Conservation (phyloP, 2,113 vertebrate species). For the Cranoglanis bouderius region DNA sequence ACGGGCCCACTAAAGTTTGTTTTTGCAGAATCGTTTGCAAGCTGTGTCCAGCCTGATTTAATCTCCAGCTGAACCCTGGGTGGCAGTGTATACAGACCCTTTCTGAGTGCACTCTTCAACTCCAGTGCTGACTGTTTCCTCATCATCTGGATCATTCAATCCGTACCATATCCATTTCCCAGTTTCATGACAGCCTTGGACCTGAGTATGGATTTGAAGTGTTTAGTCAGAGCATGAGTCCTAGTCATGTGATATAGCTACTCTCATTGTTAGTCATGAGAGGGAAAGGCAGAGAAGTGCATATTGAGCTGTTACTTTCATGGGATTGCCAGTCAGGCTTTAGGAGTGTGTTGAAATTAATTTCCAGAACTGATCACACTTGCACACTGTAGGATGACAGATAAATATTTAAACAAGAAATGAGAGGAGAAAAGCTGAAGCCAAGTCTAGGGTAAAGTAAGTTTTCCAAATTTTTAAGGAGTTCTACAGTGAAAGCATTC, state of each 20-base stretch:
- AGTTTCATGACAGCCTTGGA: not conserved
- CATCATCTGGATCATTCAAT: constrained; percentile 28
- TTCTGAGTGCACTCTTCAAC: constrained; percentile 16
- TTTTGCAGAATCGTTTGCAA: constrained; percentile 40
- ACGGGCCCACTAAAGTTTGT: constrained; percentile 36
- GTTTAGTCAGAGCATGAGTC: constrained; percentile 18
- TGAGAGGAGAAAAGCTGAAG: constrained; percentile 40
- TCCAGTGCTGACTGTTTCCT: constrained; percentile 7
- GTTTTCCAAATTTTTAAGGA: constrained; percentile 53
- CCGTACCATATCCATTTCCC: constrained; percentile 3
- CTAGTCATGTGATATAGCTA: constrained; percentile 24
- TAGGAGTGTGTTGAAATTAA: constrained; percentile 34
- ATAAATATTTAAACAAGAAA: constrained; percentile 56
- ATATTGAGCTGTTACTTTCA: not conserved
- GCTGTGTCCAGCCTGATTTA: constrained; percentile 33
- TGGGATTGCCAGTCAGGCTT: constrained; percentile 10
- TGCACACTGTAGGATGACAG: constrained; percentile 36
- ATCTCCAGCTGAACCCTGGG: constrained; percentile 41
- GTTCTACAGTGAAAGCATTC: constrained; percentile 45
- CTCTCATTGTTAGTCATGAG: not conserved
- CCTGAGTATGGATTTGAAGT: not conserved
- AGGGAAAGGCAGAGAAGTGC: not conserved
- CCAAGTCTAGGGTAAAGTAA: constrained; percentile 48
- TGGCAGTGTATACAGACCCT: constrained; percentile 34
- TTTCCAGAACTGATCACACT: constrained; percentile 21